Evolutionary conservation across 2,888 invertebrate species (phyloP).

Genomic region (Phorcus lineatus): DNA sequence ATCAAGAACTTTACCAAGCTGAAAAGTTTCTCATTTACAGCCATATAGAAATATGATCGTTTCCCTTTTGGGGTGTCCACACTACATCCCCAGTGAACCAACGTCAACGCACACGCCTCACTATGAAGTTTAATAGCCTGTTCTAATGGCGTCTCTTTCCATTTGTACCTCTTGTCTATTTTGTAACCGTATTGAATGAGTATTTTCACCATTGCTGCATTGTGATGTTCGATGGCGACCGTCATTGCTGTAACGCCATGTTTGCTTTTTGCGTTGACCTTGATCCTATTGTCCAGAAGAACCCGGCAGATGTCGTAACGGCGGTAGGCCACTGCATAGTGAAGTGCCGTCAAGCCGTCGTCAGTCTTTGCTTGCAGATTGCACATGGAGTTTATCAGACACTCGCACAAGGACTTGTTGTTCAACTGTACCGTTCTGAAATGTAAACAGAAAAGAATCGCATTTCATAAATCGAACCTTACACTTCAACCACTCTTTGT

Average conservation of each 20-base stretch:
- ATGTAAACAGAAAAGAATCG: background rate
- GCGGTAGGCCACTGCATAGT: constrained; percentile 66
- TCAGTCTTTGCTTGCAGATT: constrained; percentile 65
- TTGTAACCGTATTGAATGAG: constrained; percentile 68
- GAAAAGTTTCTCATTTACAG: constrained; percentile 63
- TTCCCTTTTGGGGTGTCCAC: constrained; percentile 47
- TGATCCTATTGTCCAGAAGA: constrained; percentile 60
- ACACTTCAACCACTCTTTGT: background rate
- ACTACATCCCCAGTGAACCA: constrained; percentile 67
- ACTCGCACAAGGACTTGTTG: constrained; percentile 62
- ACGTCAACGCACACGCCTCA: constrained; percentile 66
- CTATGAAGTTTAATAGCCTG: constrained; percentile 68
- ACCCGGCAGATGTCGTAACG: constrained; percentile 66
- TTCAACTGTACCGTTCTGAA: constrained; percentile 68
- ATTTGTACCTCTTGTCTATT: constrained; percentile 61
- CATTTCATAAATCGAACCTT: background rate
- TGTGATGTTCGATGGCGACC: constrained; percentile 67
- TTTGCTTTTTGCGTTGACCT: constrained; percentile 61
- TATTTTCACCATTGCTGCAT: constrained; percentile 63
- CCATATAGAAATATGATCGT: constrained; percentile 61
- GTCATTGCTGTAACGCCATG: constrained; percentile 69
- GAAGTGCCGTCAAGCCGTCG: constrained; percentile 67
- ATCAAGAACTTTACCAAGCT: constrained; percentile 59
- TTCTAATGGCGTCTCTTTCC: constrained; percentile 67
- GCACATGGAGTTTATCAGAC: constrained; percentile 67